These are phyloP conservation scores for Synodontis membranacea DNA, from an alignment of 2,113 vertebrate genomes.

Conservation along the genomic window DNA sequence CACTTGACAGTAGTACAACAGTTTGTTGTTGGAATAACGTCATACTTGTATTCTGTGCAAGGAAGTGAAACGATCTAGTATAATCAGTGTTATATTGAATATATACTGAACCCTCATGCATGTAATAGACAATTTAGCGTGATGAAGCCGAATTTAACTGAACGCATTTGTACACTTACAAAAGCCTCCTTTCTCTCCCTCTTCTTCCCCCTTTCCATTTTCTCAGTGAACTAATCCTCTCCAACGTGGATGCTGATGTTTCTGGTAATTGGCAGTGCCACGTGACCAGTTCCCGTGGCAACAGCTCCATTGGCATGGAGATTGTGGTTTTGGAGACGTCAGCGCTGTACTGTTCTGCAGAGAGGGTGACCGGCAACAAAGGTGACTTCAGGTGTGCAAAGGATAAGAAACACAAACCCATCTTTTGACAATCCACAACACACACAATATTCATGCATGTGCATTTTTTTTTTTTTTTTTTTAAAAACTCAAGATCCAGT, in stretches of 20 bases:
- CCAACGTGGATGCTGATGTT: constrained; percentile 79
- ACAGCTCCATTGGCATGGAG: constrained; percentile 80
- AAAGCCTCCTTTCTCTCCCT: neutral
- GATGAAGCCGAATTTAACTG: neutral
- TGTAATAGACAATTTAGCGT: neutral
- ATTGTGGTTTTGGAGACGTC: constrained; percentile 86
- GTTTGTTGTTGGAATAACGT: neutral
- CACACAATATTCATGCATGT: neutral
- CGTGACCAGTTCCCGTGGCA: constrained; percentile 86
- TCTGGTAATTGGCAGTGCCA: constrained; percentile 86
- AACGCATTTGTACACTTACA: constrained; percentile 27
- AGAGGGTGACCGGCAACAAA: constrained; percentile 86
- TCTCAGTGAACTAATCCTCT: constrained; percentile 84
- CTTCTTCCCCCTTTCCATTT: constrained; percentile 14
- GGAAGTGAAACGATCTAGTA: neutral
- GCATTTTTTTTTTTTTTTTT: neutral
- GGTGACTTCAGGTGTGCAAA: constrained; percentile 85
- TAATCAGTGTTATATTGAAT: neutral
- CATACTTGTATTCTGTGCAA: neutral
- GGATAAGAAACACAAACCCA: constrained; percentile 9
- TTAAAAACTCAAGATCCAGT: neutral
- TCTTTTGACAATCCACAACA: neutral
- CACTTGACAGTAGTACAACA: neutral
- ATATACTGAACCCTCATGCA: neutral
- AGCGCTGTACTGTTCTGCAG: constrained; percentile 81